Base-by-base conservation (phyloP, 2,888 invertebrate species). In the Drosophila vallismaia region DNA sequence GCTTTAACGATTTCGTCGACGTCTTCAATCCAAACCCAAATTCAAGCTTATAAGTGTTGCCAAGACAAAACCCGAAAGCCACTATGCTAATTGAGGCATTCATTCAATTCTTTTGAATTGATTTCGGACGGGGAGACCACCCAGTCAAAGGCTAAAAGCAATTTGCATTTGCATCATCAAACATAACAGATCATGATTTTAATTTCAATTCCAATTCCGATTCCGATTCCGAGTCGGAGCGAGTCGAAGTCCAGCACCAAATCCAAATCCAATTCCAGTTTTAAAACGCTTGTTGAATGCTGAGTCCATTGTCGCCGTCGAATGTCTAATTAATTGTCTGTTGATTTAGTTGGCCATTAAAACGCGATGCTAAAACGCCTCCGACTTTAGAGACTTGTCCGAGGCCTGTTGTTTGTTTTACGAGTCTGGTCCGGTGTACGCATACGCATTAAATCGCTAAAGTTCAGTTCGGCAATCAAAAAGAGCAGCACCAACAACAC, bases 401-500 rank as follows among this genome's bases (percentile, higher is more conserved):
- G 51, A 12, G 19, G 24, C 12, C 50, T 50, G 56, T 69, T 46
- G 36, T 55, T 67, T 60, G 77, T 72, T 63, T 79, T 84, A 76
- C 66, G 77, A 72, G 81, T 56, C 70, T 48, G 69, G 81, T 56
- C 70, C 46, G 69, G 62, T 73, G 63, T 77, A 60, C 72, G 79
- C 78, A 86, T 82, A 87, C 88, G 68, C 63, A 64, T 64, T 67
- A 79, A 83, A 83, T 72, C 83, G 88, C 80, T 85, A 82, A 85
- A 53, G 68, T 68, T 64, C 64, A 88, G 84, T 88, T 86, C 85
- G 78, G 81, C 84, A 88, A 84, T 84, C 84, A 86, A 84, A 81
- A 45, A 46, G 38, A 45, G 19, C 19, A 19, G 19, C 19, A 19
- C 19, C 19, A 14, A 46, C 26, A 31, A 38, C 10, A 12, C 14